phyloP scores from a whole-genome alignment of 2,797 vertebrate species.

The Poeciliopsis paucimaculata region DNA sequence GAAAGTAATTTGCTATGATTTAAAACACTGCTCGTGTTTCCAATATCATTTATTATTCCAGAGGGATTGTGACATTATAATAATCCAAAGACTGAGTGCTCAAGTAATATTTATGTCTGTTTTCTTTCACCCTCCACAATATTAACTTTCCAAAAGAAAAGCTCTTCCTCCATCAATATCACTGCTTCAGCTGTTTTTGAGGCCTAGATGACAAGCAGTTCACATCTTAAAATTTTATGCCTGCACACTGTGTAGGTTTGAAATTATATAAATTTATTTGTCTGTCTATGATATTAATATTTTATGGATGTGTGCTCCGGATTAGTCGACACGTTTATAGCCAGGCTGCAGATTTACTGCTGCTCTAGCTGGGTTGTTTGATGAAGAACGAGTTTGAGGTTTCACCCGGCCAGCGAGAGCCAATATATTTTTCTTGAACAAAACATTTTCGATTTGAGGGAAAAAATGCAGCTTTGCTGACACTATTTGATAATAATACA shows the following conservation, averaged over 20 bases:
- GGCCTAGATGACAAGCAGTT: neutral
- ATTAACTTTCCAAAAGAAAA: neutral
- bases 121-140: neutral
- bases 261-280: slow-evolving; percentile 1
- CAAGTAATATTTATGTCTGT: neutral
- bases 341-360: neutral
- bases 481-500: neutral
- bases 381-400: neutral
- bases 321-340: neutral
- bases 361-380: neutral
- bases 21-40: neutral
- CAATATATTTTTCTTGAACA: neutral
- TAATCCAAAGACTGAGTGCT: neutral
- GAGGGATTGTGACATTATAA: neutral
- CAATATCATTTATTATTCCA: neutral
- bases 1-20: neutral
- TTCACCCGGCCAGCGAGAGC: neutral
- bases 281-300: neutral
- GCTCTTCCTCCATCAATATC: neutral
- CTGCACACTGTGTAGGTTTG: neutral
- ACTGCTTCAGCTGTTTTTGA: neutral
- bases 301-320: neutral
- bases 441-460: neutral
- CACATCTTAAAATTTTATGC: neutral
- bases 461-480: neutral